phyloP scores from a whole-genome alignment of 2,797 vertebrate species.

The Hipposideros larvatus region DNA sequence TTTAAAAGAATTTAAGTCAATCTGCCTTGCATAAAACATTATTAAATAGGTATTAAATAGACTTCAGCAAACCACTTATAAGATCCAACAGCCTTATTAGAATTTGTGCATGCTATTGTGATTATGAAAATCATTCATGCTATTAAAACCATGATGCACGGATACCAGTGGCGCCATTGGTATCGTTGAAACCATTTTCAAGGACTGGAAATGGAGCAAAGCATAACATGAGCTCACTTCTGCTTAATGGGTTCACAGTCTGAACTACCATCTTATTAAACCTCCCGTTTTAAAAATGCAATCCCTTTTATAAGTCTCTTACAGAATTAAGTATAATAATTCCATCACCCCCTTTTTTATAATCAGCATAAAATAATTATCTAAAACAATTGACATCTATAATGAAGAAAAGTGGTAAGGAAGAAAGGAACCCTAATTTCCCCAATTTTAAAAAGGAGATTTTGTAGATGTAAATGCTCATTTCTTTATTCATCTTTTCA shows the following conservation, averaged over 20 bases:
- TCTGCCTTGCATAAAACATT: not conserved
- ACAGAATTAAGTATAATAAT: not conserved
- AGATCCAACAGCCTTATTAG: not conserved
- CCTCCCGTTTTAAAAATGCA: slow-evolving; percentile 20
- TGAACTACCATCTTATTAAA: slow-evolving; percentile 31
- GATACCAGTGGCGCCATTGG: not conserved
- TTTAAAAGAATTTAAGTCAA: slow-evolving; percentile 13
- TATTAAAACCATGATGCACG: slow-evolving; percentile 48
- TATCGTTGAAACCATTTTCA: slow-evolving; percentile 1
- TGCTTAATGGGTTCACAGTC: not conserved
- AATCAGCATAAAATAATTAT: slow-evolving; percentile 33
- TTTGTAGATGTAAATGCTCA: not conserved
- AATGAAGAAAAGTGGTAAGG: not conserved
- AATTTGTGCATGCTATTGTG: not conserved
- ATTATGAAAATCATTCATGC: slow-evolving; percentile 8
- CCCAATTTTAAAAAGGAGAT: not conserved
- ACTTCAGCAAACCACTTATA: not conserved
- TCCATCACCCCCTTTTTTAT: not conserved
- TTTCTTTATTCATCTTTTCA: not conserved
- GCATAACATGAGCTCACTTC: not conserved
- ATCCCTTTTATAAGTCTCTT: slow-evolving; percentile 15
- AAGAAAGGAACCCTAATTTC: not conserved
- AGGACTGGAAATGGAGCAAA: not conserved
- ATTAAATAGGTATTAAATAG: not conserved
- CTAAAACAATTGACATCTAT: not conserved